These are phyloP conservation scores for Microctonus brassicae DNA, from an alignment of 2,888 invertebrate species.

Conservation along the genomic window DNA sequence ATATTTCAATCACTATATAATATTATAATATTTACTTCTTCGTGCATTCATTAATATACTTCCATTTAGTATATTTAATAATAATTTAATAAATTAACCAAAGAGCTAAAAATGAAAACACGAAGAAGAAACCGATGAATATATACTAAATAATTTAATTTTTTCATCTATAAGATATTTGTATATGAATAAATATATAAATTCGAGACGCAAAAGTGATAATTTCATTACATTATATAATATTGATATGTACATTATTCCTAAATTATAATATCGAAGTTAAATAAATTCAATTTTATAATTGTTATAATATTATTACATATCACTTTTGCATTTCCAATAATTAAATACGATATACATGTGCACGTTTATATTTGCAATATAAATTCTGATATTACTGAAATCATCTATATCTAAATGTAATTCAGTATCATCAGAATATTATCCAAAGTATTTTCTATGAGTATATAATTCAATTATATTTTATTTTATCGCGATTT, in stretches of 20 bases:
- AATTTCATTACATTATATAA: neutral
- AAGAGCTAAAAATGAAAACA: neutral
- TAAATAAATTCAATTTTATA: constrained; percentile 8
- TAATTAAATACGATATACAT: constrained; percentile 19
- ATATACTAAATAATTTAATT: neutral
- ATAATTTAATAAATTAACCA: neutral
- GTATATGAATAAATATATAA: constrained; percentile 11
- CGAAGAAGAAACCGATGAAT: constrained; percentile 10
- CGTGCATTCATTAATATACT: neutral
- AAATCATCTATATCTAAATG: neutral
- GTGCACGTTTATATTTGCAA: neutral
- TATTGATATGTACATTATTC: constrained; percentile 21
- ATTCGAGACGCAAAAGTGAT: constrained; percentile 7
- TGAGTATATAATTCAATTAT: neutral
- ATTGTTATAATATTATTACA: neutral
- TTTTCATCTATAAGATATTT: neutral
- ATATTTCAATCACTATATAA: neutral
- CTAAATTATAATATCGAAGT: constrained; percentile 19
- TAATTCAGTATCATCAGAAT: neutral
- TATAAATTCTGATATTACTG: neutral
- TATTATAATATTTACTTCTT: too few relatives aligned
- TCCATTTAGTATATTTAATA: neutral
- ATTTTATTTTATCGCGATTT: neutral
- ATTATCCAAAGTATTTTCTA: neutral
- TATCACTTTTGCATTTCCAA: constrained; percentile 7